Evolutionary conservation across 2,888 invertebrate genomes (phyloP), one percentile per base, ranked within the genome.

Genomic region (Rhabditoides inermis): DNA sequence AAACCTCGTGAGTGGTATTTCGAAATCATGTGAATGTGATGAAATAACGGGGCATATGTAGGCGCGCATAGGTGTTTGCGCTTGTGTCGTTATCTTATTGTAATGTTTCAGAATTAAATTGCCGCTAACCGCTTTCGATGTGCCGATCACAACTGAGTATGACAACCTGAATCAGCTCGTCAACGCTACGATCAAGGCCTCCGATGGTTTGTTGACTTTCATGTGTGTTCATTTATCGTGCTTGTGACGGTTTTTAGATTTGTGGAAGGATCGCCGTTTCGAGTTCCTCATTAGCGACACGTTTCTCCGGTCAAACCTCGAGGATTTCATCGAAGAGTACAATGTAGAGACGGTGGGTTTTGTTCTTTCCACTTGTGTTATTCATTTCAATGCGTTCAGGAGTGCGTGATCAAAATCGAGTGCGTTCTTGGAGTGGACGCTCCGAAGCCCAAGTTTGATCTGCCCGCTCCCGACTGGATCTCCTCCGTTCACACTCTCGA

Each of bases 381-480:
- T 18, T 35, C 3, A 12, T 44, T 22, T 18, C n/a, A 12, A 25
- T 23, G 54, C 25, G 48, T 69, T 20, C 61, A 80, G 79, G 94
- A 95, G 81, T 84, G 84, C 49, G 86, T 88, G 10, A 80, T 94
- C 62, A 86, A 88, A 62, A 83, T 95, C 47, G 94, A 95, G 78
- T 95, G 94, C 79, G 81, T 94, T 23, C 87, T 89, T 76, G 84
- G 87, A 66, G 85, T 86, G 66, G 88, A 91, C 12, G 86, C 92
- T 0, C 95, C 95, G 0, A 84, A 88, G 72, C 92, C 94, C 0
- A 85, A 89, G 76, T 88, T 91, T 77, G 88, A 89, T 76, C 81
- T 95, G 61, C 83, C 88, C 77, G 92, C 94, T 73, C 90, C 94
- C 79, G 95, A 98, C 77, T 98, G 95, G 95, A 90, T 95, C n/a